Evolutionary conservation across 2,888 invertebrate species (phyloP), one percentile per base, ranked within the genome.

Genomic region (Epirrhoe alternata): DNA sequence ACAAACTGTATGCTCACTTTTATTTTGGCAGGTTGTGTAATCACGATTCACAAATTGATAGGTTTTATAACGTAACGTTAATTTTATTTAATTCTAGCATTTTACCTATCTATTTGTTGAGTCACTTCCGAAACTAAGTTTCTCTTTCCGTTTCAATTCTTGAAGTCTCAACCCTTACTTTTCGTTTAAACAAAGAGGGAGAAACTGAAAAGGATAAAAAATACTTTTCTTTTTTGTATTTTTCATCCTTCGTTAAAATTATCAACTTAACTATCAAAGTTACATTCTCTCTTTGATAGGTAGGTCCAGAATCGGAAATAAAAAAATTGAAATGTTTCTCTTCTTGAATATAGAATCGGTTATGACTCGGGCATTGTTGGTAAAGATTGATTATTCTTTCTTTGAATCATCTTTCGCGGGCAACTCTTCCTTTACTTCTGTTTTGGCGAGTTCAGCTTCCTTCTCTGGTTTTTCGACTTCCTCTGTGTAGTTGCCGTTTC

Each of bases 401-500:
- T 66, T 67, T 61, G 51, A 5, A 24, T 74, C 74, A 42, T 74
- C 74, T 31, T 74, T 73, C 14, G 71, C 71, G 5, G 72, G 60
- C 38, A 30, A 61, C 61, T 74, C 70, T 73, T 77, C 64, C 63
- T 81, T 75, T 30, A 8, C 35, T 3, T 35, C 35, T 1, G 0
- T 35, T 10, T 35, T 47, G 16, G 70, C 66, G 45, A 72, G 69
- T 50, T 75, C 73, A 6, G 49, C 57, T 42, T 74, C 74, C 31
- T 75, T 73, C 16, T 73, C 73, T 8, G 73, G 67, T 42, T 17
- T 67, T 61, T 73, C 73, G 4, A 64, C 53, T 64, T 80, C 74
- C 8, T 73, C 72, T 17, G 80, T 75, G 73, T 75, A 78, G 74
- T 88, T 86, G 14, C 91, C 92, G 70, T 92, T 86, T 7, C 92